Base-by-base conservation (phyloP, 23 tunicate genomes). In the Halocynthia aurantium region DNA sequence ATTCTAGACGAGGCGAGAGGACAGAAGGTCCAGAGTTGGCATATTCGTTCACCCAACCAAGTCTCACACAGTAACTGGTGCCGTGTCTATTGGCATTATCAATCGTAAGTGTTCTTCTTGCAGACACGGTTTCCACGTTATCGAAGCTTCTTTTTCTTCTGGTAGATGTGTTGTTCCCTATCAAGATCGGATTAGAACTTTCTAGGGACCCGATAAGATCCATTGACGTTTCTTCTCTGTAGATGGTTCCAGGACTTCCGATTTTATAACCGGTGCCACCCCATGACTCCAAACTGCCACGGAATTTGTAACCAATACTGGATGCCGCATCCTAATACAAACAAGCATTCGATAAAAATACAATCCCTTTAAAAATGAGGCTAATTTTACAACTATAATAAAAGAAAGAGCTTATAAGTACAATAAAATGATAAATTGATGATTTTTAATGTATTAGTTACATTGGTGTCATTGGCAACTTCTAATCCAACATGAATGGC, bases 21-120 rank as follows among this genome's bases (percentile, higher is more conserved):
- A 50, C 22, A 7, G 77, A 52, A 61, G 21, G 53, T n/a, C 51
- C 51, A 50, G 53, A 61, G 13, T 8, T 7, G 55, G 50, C 50
- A 49, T 22, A 22, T 73, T 73, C 77, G 61, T 73, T 52, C n/a
- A 52, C 18, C 77, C 77, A 73, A 52, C 77, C 77, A 50, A 73
- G 19, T 61, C 53, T 17, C 0, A 73, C 77, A 2, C 77, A 73
- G 60, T 52, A 53, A 10, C 1, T 22, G 7, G 10, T n/a, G 61
- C 61, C 15, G n/a, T 10, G 18, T n/a, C 61, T 22, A 52, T 73
- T 73, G 10, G 11, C 77, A 52, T 73, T 73, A 50, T 73, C 77
- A 49, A 73, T 40, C 9, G 55, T 73, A 1, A 73, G 61, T 0
- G 55, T 22, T 6, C 51, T 69, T 69, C 18, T 53, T 69, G 54